These are phyloP conservation scores for Acheta domesticus DNA, from an alignment of 2,888 invertebrate genomes.

Conservation along the genomic window DNA sequence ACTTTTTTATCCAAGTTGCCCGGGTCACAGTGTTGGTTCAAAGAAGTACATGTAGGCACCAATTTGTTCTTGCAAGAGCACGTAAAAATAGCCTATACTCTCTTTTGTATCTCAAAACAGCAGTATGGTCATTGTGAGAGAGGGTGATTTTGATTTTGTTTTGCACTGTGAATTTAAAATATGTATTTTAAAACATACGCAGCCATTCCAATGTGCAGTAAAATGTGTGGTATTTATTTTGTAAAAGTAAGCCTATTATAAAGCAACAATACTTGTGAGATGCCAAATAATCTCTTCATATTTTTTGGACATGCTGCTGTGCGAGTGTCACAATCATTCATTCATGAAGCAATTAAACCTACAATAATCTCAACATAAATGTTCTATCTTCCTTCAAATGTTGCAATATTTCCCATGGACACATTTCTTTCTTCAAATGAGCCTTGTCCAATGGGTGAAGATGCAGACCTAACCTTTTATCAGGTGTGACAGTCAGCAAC, in stretches of 20 bases:
- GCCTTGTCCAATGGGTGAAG: neutral
- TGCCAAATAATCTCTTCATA: neutral
- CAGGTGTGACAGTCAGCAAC: slow-evolving; percentile 35
- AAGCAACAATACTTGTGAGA: neutral
- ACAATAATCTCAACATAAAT: neutral
- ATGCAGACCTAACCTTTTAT: neutral
- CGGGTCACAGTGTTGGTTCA: slow-evolving; percentile 18
- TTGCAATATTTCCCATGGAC: neutral
- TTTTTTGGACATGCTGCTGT: slow-evolving; percentile 18
- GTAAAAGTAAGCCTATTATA: no score
- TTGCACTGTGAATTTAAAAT: neutral
- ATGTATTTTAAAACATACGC: no score
- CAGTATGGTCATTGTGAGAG: neutral
- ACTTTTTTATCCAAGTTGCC: neutral
- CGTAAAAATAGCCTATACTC: neutral
- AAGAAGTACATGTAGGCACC: slow-evolving; percentile 18
- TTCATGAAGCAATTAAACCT: slow-evolving; percentile 10
- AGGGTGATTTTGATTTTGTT: neutral
- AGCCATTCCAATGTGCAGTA: no score
- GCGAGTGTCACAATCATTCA: slow-evolving; percentile 7
- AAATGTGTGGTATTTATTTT: no score
- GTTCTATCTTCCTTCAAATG: slow-evolving; percentile 18
- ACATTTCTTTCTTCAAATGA: neutral
- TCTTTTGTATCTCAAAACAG: slow-evolving; percentile 3
- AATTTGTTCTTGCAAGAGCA: neutral